Evolutionary conservation across 92 coral and sea anemone genomes (phyloP), one percentile per base, ranked within the genome.

Genomic region (Porites lobata): DNA sequence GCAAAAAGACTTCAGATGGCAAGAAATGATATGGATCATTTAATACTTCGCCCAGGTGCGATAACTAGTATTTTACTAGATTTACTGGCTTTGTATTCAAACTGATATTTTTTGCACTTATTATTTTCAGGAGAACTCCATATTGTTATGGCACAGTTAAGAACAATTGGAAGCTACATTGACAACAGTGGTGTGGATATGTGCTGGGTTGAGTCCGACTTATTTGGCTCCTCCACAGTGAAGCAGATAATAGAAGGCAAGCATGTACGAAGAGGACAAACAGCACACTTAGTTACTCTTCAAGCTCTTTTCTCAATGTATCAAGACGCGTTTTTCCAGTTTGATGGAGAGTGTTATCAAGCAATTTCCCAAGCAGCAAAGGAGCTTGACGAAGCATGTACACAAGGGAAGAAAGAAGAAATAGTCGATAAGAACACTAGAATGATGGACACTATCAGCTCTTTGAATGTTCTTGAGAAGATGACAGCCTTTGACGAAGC

Each of bases 201-300:
- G 94, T 70, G 86, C 68, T 92, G 95, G 92, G 51, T 89, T 38
- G 92, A 92, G 74, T 92, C 76, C 54, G 90, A 92, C 9, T 80
- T 92, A 64, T 91, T 70, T 75, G 90, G 91, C 86, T 57, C 93
- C 91, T 43, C 74, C 77, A 56, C 90, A 88, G 87, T 85, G 72
- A 92, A 89, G 88, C 95, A 92, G 43, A 92, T 92, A 62, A 8
- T 92, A 62, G 92, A 88, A 17, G 94, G 92, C 8, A 75, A 75
- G 11, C 86, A 88, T 73, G 88, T 90, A 65, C 90, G 82, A 88
- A 77, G 93, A 73, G 93, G 69, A 51, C 88, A 89, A 82, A 90
- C 92, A 21, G 94, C 2, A 2, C 92, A 7, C 94, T 89, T 86
- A 73, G 78, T 90, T 14, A 90, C 93, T n/a, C 72, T 89, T 17